Base-by-base conservation (phyloP, 2,888 invertebrate species). In the Calameuta pallipes region DNA sequence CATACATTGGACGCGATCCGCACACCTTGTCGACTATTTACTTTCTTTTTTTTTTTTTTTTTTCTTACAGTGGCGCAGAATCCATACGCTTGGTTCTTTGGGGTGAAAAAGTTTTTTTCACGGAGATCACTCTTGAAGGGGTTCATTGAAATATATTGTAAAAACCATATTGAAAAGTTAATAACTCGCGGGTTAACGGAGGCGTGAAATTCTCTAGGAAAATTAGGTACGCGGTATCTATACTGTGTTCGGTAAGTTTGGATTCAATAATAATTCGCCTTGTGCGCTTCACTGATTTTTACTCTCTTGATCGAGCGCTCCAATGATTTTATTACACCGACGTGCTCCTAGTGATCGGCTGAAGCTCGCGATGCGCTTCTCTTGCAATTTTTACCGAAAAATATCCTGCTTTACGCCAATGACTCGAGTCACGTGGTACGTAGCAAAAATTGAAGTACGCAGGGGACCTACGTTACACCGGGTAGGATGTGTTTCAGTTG, bases 1-100 rank as follows among this genome's bases (percentile, higher is more conserved):
- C 79, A 69, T 76, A 82, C 82, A 82, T 84, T 84, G 83, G 82
- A 84, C 85, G 82, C 79, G 79, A 78, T 78, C 79, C 76, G 76
- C 76, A 56, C 56, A 56, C 23, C 56, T 56, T 56, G 56, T 23
- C 23, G 41, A 23, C 79, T 82, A 78, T 82, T 76, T 74, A 81
- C 78, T 80, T 82, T 84, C 80, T 79, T 84, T 74, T 82, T 84
- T 81, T 79, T 84, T 74, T 12, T 36, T 12, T 36, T 36, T 82
- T 84, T 80, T 78, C 84, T 74, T 75, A 75, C 82, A 83, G 69
- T 79, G 77, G 80, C 83, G 81, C 70, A 76, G 75, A 34, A 56
- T 56, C 56, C 56, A 56, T 23, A 23, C 56, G 23, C 56, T 2
- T 23, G 9, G 56, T 56, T 56, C 56, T 23, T 56, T 56, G 23